A percentile compares a stretch with the other conserved stretches of the same genome.
Evolutionary conservation across 1,140 invertebrate genomes (phyloP).

Genomic region (Anadara kagoshimensis): DNA sequence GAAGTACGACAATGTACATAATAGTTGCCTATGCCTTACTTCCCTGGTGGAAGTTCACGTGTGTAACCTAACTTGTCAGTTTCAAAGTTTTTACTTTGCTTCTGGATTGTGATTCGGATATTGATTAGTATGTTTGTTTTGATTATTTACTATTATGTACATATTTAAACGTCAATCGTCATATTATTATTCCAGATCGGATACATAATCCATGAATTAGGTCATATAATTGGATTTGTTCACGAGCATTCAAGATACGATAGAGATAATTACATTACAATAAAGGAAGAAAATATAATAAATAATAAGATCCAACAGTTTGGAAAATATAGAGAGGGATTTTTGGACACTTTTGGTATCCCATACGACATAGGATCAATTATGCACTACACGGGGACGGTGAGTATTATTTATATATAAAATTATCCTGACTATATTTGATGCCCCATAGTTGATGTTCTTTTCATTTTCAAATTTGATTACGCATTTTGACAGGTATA

Average conservation of each 20-base stretch:
- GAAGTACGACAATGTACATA: too few species aligned
- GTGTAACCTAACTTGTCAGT: too few species aligned
- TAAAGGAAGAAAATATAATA: slow-evolving; percentile 32
- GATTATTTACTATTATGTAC: not conserved
- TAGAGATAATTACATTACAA: slow-evolving; percentile 31
- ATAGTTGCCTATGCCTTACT: too few species aligned
- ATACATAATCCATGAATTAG: slow-evolving; percentile 33
- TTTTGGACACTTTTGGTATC: slow-evolving; percentile 24
- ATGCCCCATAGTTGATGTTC: not conserved
- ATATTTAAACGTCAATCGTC: too few species aligned
- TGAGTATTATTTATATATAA: too few species aligned
- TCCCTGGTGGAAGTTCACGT: too few species aligned
- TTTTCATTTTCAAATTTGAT: not conserved
- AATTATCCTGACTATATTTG: not conserved
- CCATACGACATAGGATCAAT: slow-evolving; percentile 41
- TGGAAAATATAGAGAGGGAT: slow-evolving; percentile 22
- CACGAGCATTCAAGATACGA: slow-evolving; percentile 45
- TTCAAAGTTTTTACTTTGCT: too few species aligned
- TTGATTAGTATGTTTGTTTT: too few species aligned
- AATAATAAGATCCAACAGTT: slow-evolving; percentile 23
- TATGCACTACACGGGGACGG: slow-evolving; percentile 42
- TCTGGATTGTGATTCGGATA: too few species aligned
- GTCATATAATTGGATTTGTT: slow-evolving; percentile 41
- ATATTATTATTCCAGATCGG: slow-evolving; percentile 16
- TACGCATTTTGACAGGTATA: not conserved